These are phyloP conservation scores for Discoglossus pictus DNA, from an alignment of 2,797 vertebrate species.

Conservation along the genomic window DNA sequence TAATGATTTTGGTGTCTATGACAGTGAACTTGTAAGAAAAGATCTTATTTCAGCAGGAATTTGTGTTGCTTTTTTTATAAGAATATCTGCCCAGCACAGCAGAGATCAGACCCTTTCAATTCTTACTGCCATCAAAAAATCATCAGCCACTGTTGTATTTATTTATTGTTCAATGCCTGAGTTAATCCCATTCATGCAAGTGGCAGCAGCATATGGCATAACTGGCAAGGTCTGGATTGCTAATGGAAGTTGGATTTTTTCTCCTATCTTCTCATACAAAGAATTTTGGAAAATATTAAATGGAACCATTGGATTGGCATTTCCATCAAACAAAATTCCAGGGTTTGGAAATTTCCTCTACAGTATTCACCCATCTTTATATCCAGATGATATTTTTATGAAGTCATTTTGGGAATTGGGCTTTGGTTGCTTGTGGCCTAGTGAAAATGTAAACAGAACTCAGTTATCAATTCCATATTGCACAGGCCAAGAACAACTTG, in stretches of 20 bases:
- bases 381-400: constrained; percentile 5
- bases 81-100: neutral
- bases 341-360: neutral
- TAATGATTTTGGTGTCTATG: constrained; percentile 11
- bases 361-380: neutral
- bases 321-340: neutral
- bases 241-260: neutral
- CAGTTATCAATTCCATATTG: neutral
- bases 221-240: constrained; percentile 15
- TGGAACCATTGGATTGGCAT: neutral
- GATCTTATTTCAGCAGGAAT: neutral
- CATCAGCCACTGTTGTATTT: neutral
- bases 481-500: constrained; percentile 2
- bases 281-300: constrained; percentile 1
- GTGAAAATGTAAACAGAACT: neutral
- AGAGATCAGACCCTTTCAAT: constrained; percentile 5
- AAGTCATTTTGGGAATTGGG: constrained; percentile 1
- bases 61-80: constrained; percentile 4
- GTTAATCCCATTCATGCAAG: neutral
- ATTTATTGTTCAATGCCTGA: neutral
- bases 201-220: neutral
- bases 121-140: neutral
- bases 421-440: neutral
- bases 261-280: constrained; percentile 4
- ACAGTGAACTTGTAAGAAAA: neutral